phyloP scores from a whole-genome alignment of 2,888 invertebrate genomes.

The Buathra laborator region DNA sequence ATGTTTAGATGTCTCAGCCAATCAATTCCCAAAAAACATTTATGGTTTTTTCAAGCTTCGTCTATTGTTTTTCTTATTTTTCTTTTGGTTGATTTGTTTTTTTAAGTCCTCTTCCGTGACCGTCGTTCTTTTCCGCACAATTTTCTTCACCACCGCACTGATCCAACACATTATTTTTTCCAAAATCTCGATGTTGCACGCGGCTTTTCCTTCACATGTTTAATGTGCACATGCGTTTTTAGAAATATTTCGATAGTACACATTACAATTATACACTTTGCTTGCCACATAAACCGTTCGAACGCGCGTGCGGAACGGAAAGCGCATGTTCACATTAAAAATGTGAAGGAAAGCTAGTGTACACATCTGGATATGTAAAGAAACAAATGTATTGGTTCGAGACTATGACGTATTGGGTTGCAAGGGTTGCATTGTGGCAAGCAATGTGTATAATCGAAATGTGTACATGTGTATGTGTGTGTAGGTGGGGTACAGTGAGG shows the following conservation, averaged over 20 bases:
- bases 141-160: neutral
- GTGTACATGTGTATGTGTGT: too few relatives aligned
- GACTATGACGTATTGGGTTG: neutral
- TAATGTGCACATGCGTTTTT: neutral
- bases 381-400: too few relatives aligned
- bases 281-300: neutral
- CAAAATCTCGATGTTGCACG: neutral
- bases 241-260: neutral
- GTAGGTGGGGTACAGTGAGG: too few relatives aligned
- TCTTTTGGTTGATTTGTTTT: too few relatives aligned
- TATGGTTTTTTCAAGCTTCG: neutral
- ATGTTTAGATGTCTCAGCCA: neutral
- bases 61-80: neutral
- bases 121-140: neutral
- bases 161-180: neutral
- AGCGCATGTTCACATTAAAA: too few relatives aligned
- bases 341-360: too few relatives aligned
- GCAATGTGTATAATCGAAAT: conserved; percentile 1
- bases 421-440: too few relatives aligned
- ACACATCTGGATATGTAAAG: too few relatives aligned
- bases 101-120: too few relatives aligned
- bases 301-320: too few relatives aligned
- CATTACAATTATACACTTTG: neutral
- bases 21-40: neutral
- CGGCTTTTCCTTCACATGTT: neutral